These are phyloP conservation scores for Chironomus tentans DNA, from an alignment of 2,888 invertebrate genomes.

Conservation along the genomic window DNA sequence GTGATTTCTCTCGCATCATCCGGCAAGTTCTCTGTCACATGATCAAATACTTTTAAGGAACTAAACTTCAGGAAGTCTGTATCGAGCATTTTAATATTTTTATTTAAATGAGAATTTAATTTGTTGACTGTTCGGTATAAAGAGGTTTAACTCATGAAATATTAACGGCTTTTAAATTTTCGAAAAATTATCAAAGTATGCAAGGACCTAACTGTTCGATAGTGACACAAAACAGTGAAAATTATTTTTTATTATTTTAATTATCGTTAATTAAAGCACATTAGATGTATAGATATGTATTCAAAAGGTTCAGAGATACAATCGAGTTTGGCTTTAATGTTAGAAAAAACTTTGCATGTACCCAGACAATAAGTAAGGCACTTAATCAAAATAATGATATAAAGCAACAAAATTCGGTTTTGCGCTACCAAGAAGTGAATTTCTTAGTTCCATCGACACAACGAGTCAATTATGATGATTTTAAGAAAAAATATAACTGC, in stretches of 20 bases:
- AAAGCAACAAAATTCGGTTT: not conserved
- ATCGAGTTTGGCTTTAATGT: slow-evolving; percentile 36
- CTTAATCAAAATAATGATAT: not conserved
- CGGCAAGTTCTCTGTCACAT: slow-evolving; percentile 46
- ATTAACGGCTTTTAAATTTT: not conserved
- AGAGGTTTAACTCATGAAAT: not conserved
- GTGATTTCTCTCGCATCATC: slow-evolving; percentile 48
- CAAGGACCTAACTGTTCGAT: not conserved
- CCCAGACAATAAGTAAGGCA: not conserved
- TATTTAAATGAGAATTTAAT: slow-evolving; percentile 29
- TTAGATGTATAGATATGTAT: slow-evolving; percentile 49
- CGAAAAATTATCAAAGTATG: not conserved
- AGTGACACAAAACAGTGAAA: not conserved
- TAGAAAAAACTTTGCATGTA: not conserved
- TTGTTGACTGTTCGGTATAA: too few species aligned
- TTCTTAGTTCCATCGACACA: not conserved
- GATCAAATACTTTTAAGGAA: slow-evolving; percentile 48
- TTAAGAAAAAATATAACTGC: slow-evolving; percentile 38
- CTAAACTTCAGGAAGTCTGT: slow-evolving; percentile 50
- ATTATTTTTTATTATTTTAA: not conserved
- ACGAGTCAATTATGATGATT: slow-evolving; percentile 29
- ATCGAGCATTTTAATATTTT: slow-evolving; percentile 33
- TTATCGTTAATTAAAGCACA: not conserved
- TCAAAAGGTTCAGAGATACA: slow-evolving; percentile 45
- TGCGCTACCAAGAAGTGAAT: slow-evolving; percentile 17